Conservation (phyloP, 2,113 vertebrate genomes). For the Monarcha castaneiventris region DNA sequence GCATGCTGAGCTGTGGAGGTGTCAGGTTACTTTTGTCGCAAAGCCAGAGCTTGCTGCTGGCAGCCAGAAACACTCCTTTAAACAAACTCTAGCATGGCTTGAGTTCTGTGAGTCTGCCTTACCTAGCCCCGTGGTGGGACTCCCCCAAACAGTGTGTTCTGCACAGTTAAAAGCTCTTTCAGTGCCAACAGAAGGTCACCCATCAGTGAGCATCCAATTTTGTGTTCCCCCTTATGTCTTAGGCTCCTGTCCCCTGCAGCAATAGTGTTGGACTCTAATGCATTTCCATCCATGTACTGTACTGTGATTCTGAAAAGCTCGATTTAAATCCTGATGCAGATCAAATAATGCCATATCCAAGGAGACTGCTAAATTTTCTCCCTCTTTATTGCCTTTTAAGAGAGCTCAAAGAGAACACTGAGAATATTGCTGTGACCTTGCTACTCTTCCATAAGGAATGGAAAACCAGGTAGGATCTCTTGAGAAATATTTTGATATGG, state of each 20-base stretch:
- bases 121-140: accelerated
- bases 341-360: background rate
- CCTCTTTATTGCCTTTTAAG: background rate
- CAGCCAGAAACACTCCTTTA: background rate
- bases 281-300: background rate
- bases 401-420: background rate
- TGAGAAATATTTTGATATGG: background rate
- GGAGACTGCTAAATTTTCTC: background rate
- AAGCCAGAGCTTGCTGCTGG: background rate
- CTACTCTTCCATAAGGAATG: background rate
- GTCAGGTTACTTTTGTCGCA: background rate
- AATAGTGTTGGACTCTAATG: background rate
- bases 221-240: accelerated
- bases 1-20: accelerated
- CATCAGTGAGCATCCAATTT: background rate
- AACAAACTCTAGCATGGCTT: background rate
- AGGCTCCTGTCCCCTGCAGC: accelerated
- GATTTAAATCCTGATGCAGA: background rate
- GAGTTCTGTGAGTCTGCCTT: background rate
- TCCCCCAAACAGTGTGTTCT: background rate
- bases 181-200: background rate
- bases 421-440: background rate
- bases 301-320: background rate
- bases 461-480: background rate
- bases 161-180: background rate